These are phyloP conservation scores for Lutjanus argentimaculatus DNA, from an alignment of 2,797 vertebrate genomes.

Conservation along the genomic window DNA sequence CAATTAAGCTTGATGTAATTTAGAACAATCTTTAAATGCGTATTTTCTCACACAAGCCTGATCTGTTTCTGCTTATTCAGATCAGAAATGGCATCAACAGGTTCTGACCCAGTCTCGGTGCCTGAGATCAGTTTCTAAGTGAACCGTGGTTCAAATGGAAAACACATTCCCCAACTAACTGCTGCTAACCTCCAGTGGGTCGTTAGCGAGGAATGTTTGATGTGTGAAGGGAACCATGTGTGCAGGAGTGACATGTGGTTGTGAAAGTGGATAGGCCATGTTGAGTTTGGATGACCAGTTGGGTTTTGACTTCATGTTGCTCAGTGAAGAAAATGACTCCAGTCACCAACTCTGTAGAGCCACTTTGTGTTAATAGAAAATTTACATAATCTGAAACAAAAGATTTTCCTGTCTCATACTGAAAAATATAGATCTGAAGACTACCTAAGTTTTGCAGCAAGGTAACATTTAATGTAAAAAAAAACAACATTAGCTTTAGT, in stretches of 20 bases:
- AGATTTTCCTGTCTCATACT: background rate
- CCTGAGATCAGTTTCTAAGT: slow-evolving; percentile 60
- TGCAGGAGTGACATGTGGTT: slow-evolving; percentile 65
- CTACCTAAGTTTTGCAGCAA: background rate
- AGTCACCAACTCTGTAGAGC: background rate
- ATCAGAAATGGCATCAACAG: slow-evolving; percentile 58
- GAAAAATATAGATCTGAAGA: background rate
- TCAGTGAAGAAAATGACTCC: slow-evolving; percentile 4
- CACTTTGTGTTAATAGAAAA: background rate
- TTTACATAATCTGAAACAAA: background rate
- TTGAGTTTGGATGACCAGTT: slow-evolving; percentile 54
- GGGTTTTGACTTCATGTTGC: slow-evolving; percentile 27
- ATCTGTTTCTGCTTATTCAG: slow-evolving; percentile 52
- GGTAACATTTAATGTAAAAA: background rate
- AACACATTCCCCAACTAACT: slow-evolving; percentile 70
- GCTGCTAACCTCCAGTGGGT: slow-evolving; percentile 75
- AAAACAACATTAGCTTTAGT: background rate
- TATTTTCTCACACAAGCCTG: background rate
- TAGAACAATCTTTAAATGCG: background rate
- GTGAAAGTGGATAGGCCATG: slow-evolving; percentile 66
- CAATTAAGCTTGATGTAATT: slow-evolving; percentile 19
- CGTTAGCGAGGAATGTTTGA: slow-evolving; percentile 71
- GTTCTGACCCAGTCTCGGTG: slow-evolving; percentile 45
- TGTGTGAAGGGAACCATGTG: slow-evolving; percentile 76
- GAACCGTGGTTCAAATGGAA: slow-evolving; percentile 64